Percentiles rank a stretch among this genome's conserved stretches.
Conservation (phyloP, 2,888 invertebrate genomes). For the Polymixis lichenea region DNA sequence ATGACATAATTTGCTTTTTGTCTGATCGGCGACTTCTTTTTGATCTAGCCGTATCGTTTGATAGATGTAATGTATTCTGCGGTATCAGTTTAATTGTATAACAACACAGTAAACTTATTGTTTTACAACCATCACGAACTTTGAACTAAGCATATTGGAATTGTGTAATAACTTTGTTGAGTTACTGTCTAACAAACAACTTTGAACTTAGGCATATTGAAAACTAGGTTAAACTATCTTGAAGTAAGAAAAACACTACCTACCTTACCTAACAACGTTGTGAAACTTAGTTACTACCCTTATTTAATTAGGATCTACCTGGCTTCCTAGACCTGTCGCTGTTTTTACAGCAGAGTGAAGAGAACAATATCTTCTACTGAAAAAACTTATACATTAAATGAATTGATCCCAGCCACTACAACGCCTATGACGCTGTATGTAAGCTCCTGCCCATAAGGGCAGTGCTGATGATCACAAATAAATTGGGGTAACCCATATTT, state of each 20-base stretch:
- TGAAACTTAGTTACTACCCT: not conserved
- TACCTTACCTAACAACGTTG: no score
- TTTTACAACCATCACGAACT: conserved; percentile 17
- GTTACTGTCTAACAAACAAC: conserved; percentile 6
- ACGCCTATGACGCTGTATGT: no score
- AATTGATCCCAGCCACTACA: no score
- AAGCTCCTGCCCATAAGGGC: no score
- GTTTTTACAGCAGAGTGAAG: not conserved
- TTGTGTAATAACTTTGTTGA: conserved; percentile 13
- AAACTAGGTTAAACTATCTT: conserved; percentile 19
- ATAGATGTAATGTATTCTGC: conserved; percentile 34
- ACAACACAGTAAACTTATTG: conserved; percentile 27
- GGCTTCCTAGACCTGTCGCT: not conserved
- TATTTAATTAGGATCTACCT: not conserved
- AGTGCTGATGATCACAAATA: no score
- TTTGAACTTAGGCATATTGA: conserved; percentile 17
- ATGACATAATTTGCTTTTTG: conserved; percentile 32
- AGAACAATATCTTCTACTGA: no score
- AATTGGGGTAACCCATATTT: no score
- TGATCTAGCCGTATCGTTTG: conserved; percentile 33
- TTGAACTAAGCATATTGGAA: conserved; percentile 15
- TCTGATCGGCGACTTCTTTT: conserved; percentile 21
- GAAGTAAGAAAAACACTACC: not conserved
- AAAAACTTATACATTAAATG: no score
- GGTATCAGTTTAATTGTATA: conserved; percentile 29